Base-by-base conservation (phyloP, 1,140 invertebrate species). In the Battus philenor region DNA sequence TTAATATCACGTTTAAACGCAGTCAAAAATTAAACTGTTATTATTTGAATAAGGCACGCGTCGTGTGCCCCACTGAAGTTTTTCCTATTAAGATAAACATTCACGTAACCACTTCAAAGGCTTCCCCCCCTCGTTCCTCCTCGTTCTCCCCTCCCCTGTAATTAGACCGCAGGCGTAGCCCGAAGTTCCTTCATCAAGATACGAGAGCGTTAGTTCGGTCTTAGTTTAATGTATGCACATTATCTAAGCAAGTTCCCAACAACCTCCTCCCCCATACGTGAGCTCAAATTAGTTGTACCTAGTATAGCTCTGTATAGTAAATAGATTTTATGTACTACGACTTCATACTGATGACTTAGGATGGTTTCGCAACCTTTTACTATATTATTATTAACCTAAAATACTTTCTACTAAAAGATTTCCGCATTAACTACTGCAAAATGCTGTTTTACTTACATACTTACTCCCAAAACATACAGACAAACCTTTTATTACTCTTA, bases 201-300 rank as follows among this genome's bases (percentile, higher is more conserved):
- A 74, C 76, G 60, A 54, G 34, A 53, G 75, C 68, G 66, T 76
- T 81, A 81, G 77, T 81, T 81, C 64, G 59, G 72, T 67, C 71
- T 78, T 78, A 75, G 72, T 79, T 81, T 81, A 81, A 81, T 78
- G 77, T 81, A 81, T 81, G 75, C 77, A 79, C 72, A 79, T 82
- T 82, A 82, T 79, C 78, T 82, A 82, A 82, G 77, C 75, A 76
- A 81, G 58, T 79, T 69, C 67, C 50, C 50, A 46, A 54, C 63
- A 54, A 60, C 45, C 24, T 47, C 54, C 50, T 65, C 44, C 52
- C 60, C 54, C 29, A 47, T 52, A 49, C 51, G 49, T 59, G 50
- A 53, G 50, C 44, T 50, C 54, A 65, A 63, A 57, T 59, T 60
- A 59, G 49, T 57, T 58, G 53, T 56, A 50, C 38, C 52, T 53